Evolutionary conservation across 2,888 invertebrate genomes (phyloP), one percentile per base, ranked within the genome.

Genomic region (Aphidius colemani): DNA sequence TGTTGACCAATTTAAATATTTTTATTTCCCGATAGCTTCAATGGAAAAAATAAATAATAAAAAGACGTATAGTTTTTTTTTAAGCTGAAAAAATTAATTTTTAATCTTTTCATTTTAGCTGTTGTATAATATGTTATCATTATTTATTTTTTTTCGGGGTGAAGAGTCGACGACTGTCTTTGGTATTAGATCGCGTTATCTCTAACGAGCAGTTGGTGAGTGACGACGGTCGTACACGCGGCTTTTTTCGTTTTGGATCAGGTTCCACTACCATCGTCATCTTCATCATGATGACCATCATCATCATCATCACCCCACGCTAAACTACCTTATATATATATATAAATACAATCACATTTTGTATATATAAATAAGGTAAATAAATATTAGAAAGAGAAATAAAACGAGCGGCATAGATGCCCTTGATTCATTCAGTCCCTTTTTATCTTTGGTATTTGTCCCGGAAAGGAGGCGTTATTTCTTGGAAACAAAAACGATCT

Each of bases 391-490:
- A 55, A 43, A 41, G 7, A 51, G 50, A 51, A 58, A 51, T 44
- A 53, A 65, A 62, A 51, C 40, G 41, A 60, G 56, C 66, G 67
- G 63, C 46, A 46, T 66, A 69, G 70, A 75, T 74, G 76, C 71
- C 78, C 80, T 79, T 77, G 80, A 80, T 82, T 81, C 82, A 81
- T 81, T 81, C 81, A 81, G 71, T 76, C 75, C 75, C 78, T 76
- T 75, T 78, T 80, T 79, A 80, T 80, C 80, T 81, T 30, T 69
- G 78, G 81, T 80, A 81, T 82, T 81, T 77, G 78, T 81, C 81
- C 81, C 81, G 82, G 81, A 82, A 82, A 81, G 81, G 79, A 79
- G 78, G 80, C 77, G 71, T 71, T 77, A 79, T 81, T 82, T 82
- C 82, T 82, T 64, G 78, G 82, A 80, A 81, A 76, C 69, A 69